These are phyloP conservation scores for Metaphire vulgaris DNA, from an alignment of 1,140 invertebrate species.

Conservation along the genomic window DNA sequence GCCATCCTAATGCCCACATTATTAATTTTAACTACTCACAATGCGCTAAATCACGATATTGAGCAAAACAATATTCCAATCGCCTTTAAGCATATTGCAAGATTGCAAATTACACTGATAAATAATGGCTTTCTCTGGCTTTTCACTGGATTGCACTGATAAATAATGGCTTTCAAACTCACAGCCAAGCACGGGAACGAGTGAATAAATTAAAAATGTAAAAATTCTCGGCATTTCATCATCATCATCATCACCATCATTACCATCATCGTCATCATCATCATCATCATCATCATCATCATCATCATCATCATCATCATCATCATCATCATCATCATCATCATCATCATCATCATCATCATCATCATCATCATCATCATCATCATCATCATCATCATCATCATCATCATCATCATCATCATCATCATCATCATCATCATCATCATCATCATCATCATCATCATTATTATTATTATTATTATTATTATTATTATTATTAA, in stretches of 20 bases:
- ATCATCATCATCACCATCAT: conserved; percentile 15
- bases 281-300: conserved; percentile 13
- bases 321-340: conserved; percentile 1
- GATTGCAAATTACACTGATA: no score
- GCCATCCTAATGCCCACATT: no score
- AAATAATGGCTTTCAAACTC: no score
- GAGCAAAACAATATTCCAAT: background rate
- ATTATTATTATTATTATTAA: no score
- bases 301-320: conserved; percentile 17
- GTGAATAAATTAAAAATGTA: no score
- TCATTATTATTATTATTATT: no score
- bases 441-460: conserved; percentile 5
- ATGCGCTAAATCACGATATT: background rate
- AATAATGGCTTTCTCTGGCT: no score
- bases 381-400: conserved; percentile 15
- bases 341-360: conserved; percentile 6
- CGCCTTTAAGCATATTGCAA: no score
- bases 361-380: conserved; percentile 11
- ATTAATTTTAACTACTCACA: no score
- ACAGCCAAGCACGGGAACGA: no score
- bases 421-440: conserved; percentile 8
- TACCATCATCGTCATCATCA: conserved; percentile 10
- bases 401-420: conserved; percentile 15
- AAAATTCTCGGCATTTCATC: no score
- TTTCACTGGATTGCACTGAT: no score